Base-by-base conservation (phyloP, 2,888 invertebrate species). In the Lithodes maja region DNA sequence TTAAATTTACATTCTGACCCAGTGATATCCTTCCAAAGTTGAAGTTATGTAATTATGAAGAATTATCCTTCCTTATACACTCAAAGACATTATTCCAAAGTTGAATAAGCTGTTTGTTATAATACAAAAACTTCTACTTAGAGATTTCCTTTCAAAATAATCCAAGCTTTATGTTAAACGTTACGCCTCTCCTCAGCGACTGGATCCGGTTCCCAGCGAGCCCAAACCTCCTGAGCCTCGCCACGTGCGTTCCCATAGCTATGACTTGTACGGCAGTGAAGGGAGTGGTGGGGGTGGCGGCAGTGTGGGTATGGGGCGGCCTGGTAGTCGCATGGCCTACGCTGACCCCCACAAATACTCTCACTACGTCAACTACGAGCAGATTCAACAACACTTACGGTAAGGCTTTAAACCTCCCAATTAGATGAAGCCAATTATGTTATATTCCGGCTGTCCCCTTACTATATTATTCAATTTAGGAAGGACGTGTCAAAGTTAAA, bases 341-440 rank as follows among this genome's bases (percentile, higher is more conserved):
- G 88, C 87, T 80, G 86, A 82, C 79, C 88, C 90, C 68, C 83
- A 88, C 71, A 85, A 83, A n/a, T 91, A 86, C 77, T 87, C 90
- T 17, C 91, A 91, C 79, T 91, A 91, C 50, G 91, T 90, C 3
- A 91, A 91, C 83, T 91, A 90, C 75, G 90, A 91, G 78, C 91
- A 91, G 61, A 91, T 91, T 33, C 91, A 91, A 50, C 90, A 90
- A 17, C 91, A 91, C 75, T 83, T 91, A 77, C 91, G 91, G 91
- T 91, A 78, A 91, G 89, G 3, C 50, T 17, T 54, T 52, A 33
- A 5, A 17, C 9, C 33, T 68, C 69, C 68, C 52, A n/a, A 69
- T 3, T 83, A 12, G 55, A 83, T 17, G 53, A 52, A 17, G 80
- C n/a, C 80, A 80, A 9, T 5, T n/a, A 80, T 7, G n/a, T 80